phyloP scores from a whole-genome alignment of 2,888 invertebrate species.

The Spilarctia lutea region DNA sequence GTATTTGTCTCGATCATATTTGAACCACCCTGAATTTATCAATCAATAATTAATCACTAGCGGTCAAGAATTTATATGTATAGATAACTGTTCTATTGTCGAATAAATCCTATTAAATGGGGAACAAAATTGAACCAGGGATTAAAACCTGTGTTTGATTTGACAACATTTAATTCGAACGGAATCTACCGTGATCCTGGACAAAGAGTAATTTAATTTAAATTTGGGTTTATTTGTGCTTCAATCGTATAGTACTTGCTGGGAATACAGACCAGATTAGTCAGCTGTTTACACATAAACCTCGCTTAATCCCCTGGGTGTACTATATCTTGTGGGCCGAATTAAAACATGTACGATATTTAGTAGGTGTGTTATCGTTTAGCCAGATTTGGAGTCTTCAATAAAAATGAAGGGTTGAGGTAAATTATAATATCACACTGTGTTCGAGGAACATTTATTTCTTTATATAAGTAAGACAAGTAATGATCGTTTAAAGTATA shows the following conservation, averaged over 20 bases:
- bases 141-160: not conserved
- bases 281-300: not conserved
- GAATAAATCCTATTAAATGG: not conserved
- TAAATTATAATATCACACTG: too few relatives aligned
- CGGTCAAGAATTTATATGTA: too few relatives aligned
- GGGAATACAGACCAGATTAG: not conserved
- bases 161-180: not conserved
- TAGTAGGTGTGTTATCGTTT: not conserved
- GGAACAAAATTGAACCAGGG: not conserved
- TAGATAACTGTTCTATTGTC: not conserved
- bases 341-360: not conserved
- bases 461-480: too few relatives aligned
- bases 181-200: not conserved
- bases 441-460: too few relatives aligned
- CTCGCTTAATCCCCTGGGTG: not conserved
- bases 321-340: not conserved
- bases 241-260: not conserved
- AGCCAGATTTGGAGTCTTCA: not conserved
- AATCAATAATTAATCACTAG: too few relatives aligned
- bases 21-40: too few relatives aligned
- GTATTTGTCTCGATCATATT: too few relatives aligned
- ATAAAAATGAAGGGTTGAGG: not conserved
- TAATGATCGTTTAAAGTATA: too few relatives aligned
- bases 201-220: not conserved
- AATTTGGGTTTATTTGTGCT: not conserved